Percentiles rank a stretch among this genome's conserved stretches.
Evolutionary conservation across 2,888 invertebrate species (phyloP).

Genomic region (Ctenicera cuprea): DNA sequence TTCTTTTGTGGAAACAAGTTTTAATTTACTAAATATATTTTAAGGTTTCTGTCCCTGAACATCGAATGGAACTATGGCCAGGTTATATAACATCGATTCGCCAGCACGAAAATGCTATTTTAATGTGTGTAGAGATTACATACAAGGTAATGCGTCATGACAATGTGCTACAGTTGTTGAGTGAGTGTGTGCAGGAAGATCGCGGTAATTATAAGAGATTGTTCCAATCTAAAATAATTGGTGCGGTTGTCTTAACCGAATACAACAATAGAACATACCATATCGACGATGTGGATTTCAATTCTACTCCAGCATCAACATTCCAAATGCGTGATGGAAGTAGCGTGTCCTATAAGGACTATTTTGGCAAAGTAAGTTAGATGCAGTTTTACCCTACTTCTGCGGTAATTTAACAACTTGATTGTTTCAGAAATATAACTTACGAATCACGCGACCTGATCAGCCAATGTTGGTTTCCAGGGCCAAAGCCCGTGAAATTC

Average conservation of each 20-base stretch:
- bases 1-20: too few relatives aligned
- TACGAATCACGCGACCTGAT: slow-evolving; percentile 76
- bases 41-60: slow-evolving; percentile 79
- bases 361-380: slow-evolving; percentile 78
- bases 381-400: too few relatives aligned
- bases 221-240: slow-evolving; percentile 76
- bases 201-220: slow-evolving; percentile 72
- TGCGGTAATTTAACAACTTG: background rate
- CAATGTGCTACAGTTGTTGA: slow-evolving; percentile 80
- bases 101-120: slow-evolving; percentile 84
- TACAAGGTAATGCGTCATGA: slow-evolving; percentile 90
- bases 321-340: slow-evolving; percentile 77
- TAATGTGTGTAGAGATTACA: slow-evolving; percentile 87
- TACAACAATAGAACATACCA: slow-evolving; percentile 87
- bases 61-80: slow-evolving; percentile 85
- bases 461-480: slow-evolving; percentile 90
- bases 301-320: slow-evolving; percentile 75
- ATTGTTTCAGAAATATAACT: slow-evolving; percentile 78
- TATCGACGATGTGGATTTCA: slow-evolving; percentile 84
- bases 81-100: slow-evolving; percentile 91
- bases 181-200: slow-evolving; percentile 73
- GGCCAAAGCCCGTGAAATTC: slow-evolving; percentile 81
- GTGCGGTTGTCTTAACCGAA: slow-evolving; percentile 82
- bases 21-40: too few relatives aligned
- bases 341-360: slow-evolving; percentile 77